Conservation (phyloP, 2,888 invertebrate genomes). For the Eupithecia centaureata region DNA sequence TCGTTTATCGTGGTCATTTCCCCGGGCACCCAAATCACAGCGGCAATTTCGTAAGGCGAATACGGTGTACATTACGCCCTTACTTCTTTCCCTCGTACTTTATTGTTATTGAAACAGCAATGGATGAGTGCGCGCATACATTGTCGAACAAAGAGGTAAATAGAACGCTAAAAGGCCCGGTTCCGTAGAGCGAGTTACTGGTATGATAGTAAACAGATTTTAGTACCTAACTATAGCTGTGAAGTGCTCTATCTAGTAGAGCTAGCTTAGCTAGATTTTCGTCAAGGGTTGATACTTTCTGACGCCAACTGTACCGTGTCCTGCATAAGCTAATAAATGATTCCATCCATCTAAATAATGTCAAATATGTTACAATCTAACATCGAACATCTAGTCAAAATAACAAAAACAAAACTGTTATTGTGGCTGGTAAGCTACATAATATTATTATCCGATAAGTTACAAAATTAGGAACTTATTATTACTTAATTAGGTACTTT, state of each 20-base stretch:
- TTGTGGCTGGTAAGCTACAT: neutral
- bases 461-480: neutral
- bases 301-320: no score
- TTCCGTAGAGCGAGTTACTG: slow-evolving; percentile 1
- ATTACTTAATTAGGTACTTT: no score
- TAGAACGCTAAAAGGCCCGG: slow-evolving; percentile 23
- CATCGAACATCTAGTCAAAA: neutral
- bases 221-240: neutral
- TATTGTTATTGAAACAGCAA: slow-evolving; percentile 46
- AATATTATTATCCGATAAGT: neutral
- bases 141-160: slow-evolving; percentile 41
- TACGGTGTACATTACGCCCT: slow-evolving; percentile 32
- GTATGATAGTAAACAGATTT: neutral
- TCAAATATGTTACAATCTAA: no score
- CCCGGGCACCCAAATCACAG: slow-evolving; percentile 50
- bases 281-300: no score
- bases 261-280: no score
- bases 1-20: slow-evolving; percentile 72
- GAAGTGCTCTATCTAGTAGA: neutral
- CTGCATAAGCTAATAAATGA: no score
- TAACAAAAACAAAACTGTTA: neutral
- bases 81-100: slow-evolving; percentile 22
- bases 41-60: slow-evolving; percentile 30
- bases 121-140: slow-evolving; percentile 56
- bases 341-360: no score